phyloP scores from a whole-genome alignment of 2,113 vertebrate genomes.

The Thryonomys swinderianus region DNA sequence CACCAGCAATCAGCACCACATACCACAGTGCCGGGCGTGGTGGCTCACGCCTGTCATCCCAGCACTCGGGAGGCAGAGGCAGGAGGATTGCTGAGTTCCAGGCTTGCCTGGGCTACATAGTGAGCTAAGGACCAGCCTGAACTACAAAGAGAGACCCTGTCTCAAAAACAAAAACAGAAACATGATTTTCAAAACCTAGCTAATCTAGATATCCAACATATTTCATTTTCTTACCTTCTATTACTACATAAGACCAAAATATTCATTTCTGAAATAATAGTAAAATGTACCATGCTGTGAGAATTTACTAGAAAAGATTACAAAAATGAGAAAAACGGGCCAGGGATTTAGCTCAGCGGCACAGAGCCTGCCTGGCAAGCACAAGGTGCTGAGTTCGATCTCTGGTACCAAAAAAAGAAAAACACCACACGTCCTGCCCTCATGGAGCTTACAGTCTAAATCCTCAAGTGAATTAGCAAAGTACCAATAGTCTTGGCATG shows the following conservation, averaged over 20 bases:
- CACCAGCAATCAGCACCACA: too few relatives aligned
- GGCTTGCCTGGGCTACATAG: too few relatives aligned
- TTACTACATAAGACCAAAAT: neutral
- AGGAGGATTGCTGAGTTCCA: too few relatives aligned
- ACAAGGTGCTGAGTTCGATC: too few relatives aligned
- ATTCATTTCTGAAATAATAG: neutral
- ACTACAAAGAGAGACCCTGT: too few relatives aligned
- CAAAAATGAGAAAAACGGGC: neutral
- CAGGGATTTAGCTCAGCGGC: too few relatives aligned
- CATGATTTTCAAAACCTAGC: constrained; percentile 30
- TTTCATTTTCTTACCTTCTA: constrained; percentile 4
- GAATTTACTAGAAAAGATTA: neutral
- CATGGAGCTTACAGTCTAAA: constrained; percentile 70
- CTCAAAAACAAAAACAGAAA: too few relatives aligned
- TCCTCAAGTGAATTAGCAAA: neutral
- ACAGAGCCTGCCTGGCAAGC: too few relatives aligned
- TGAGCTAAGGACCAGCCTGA: too few relatives aligned
- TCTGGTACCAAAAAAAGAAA: constrained; percentile 9
- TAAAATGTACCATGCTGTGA: neutral
- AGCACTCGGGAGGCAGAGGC: too few relatives aligned
- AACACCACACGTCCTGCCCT: constrained; percentile 35
- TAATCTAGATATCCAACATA: neutral
- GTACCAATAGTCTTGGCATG: neutral
- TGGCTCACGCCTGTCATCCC: too few relatives aligned
- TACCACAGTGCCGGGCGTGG: too few relatives aligned